A percentile compares a stretch with the other conserved stretches of the same genome.
These are phyloP conservation scores for Monopis laevigella DNA, from an alignment of 2,888 invertebrate genomes.

Conservation along the genomic window DNA sequence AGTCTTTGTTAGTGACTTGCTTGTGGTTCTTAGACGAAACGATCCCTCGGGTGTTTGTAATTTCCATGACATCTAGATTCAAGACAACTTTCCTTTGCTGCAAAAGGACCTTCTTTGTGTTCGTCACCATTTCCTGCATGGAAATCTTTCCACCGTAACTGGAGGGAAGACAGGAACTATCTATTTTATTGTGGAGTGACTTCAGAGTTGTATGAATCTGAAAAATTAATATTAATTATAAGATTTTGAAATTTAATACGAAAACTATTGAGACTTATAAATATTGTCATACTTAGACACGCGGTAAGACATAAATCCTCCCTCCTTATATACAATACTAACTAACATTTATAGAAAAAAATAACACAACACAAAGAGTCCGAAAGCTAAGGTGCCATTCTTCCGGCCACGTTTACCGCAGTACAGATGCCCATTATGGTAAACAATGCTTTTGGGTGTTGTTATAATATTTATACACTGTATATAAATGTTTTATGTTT, in stretches of 20 bases:
- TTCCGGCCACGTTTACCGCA: no score
- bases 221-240: conserved; percentile 24
- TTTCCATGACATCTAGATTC: conserved; percentile 70
- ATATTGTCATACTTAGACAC: no score
- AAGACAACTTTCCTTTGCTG: conserved; percentile 68
- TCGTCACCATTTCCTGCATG: conserved; percentile 74
- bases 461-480: no score
- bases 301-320: no score
- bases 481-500: no score
- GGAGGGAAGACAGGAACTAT: conserved; percentile 72
- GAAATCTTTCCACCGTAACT: conserved; percentile 78
- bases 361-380: no score
- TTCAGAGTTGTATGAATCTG: conserved; percentile 68
- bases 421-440: no score
- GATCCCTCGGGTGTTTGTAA: conserved; percentile 71
- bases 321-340: not conserved
- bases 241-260: no score
- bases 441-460: no score
- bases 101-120: conserved; percentile 71
- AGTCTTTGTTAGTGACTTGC: conserved; percentile 32
- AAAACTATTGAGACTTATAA: no score
- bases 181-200: conserved; percentile 68
- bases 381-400: no score
- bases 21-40: conserved; percentile 35
- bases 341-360: not conserved